Base-by-base conservation (phyloP, 2,113 vertebrate species). In the Chaetodon auriga region DNA sequence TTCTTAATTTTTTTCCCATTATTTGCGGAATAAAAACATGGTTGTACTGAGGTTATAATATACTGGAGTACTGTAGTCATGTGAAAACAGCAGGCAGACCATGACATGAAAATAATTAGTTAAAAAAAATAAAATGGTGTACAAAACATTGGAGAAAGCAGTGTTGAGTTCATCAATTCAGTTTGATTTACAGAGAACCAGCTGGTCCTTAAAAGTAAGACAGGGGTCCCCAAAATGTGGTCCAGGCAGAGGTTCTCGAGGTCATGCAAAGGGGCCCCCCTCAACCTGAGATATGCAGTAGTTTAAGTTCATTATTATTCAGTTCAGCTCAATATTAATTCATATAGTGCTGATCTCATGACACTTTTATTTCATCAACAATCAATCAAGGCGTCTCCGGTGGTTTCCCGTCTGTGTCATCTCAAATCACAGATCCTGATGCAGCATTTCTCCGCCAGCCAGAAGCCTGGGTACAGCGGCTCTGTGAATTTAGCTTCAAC, bases 391-490 rank as follows among this genome's bases (percentile, higher is more conserved):
- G 30, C 3, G 30, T 30, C 8, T 41, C 43, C 11, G 66, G 12
- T 64, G 43, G 8, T 46, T 68, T 9, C 53, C 18, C 25, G 14
- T 45, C 13, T 1, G 1, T 70, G 15, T 11, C 4, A 15, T 8
- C 14, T 82, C 30, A 92, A 57, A 72, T 91, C 87, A 71, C 89
- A 91, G 66, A 93, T 88, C 80, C 62, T 90, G 35, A 94, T 91
- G 45, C 51, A 35, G n/a, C 86, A 81, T 15, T 84, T 78, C 0
- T 89, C 75, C 36, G 84, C 89, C 1, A 94, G 81, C 93, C 93
- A 93, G 84, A 93, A 93, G n/a, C 91, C 92, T 0, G 92, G 85
- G 77, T 91, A 92, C 46, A 94, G 82, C 0, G 90, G 87, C 81
- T 93, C 90, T 15, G 74, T 89, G 82, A 94, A 94, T 5, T 41